Evolutionary conservation across 2,888 invertebrate genomes (phyloP).

Genomic region (Standfussiana lucernea): DNA sequence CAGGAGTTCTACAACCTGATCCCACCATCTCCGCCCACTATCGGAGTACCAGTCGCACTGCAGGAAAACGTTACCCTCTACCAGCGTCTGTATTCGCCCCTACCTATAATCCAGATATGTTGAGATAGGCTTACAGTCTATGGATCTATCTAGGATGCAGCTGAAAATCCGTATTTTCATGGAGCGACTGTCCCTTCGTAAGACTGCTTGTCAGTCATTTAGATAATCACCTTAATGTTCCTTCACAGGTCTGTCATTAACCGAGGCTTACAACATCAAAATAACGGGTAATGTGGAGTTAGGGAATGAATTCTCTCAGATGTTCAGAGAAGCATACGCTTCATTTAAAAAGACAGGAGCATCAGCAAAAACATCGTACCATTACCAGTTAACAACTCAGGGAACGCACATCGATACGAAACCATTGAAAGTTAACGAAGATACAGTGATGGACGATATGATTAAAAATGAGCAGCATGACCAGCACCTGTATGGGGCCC

Average conservation of each 20-base stretch:
- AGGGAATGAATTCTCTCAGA: background rate
- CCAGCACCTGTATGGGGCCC: background rate
- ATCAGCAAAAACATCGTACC: too few species aligned
- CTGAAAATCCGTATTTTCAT: background rate
- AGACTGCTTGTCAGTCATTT: background rate
- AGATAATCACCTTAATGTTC: background rate
- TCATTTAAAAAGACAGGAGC: too few species aligned
- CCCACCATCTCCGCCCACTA: background rate
- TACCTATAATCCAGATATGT: too few species aligned
- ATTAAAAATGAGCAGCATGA: background rate
- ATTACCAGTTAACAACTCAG: background rate
- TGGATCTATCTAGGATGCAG: too few species aligned
- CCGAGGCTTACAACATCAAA: background rate
- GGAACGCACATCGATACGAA: too few species aligned
- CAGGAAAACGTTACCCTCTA: background rate
- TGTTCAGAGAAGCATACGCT: background rate
- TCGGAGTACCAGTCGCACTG: background rate
- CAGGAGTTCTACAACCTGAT: background rate
- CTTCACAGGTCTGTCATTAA: background rate
- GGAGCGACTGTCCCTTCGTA: background rate
- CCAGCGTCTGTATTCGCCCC: background rate
- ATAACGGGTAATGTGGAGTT: background rate
- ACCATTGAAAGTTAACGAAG: background rate
- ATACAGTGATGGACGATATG: background rate
- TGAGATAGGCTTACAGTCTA: background rate